Base-by-base conservation (phyloP, 2,797 vertebrate genomes). In the Thripadectes ignobilis region DNA sequence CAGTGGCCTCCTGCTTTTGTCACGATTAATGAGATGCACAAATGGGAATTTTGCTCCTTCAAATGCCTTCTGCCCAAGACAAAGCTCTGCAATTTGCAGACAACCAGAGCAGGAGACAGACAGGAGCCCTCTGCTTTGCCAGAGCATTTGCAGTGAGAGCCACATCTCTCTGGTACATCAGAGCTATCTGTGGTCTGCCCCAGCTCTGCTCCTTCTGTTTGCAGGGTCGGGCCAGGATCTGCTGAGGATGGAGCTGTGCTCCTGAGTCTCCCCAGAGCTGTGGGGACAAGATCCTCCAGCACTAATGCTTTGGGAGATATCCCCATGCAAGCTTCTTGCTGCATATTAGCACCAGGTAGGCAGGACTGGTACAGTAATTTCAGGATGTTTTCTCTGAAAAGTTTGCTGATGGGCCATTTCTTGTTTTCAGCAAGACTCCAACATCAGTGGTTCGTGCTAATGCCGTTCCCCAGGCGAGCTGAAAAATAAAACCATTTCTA, bases 401-500 rank as follows among this genome's bases (percentile, higher is more conserved):
- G 59, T 92, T 87, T 89, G 71, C 71, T 91, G 92, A 79, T 72
- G 83, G 80, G 55, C 52, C 65, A 12, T 4, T 90, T 69, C 67
- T 82, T 24, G 19, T 68, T 85, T 77, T 73, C 90, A 94, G 74
- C 68, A 76, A 85, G 83, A 3, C 69, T 78, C 68, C 54, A 67
- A 67, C 8, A 27, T 46, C 78, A 49, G 23, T 77, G 71, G 89
- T 74, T 93, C 83, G 87, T 94, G 82, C 89, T 93, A 89, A 89
- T 84, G 66, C 86, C 72, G 15, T 87, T 96, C 85, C 93, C 84
- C 72, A 79, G 91, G 91, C 59, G 1, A 80, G 85, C 61, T 79
- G 92, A 74, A 94, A 94, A 95, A 93, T 92, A 86, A 94, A 95
- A 57, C 88, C 87, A 87, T 94, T 92, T 87, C 88, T 93, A 94